phyloP scores from a whole-genome alignment of 1,140 invertebrate species.

The Himalopsyche phryganea region DNA sequence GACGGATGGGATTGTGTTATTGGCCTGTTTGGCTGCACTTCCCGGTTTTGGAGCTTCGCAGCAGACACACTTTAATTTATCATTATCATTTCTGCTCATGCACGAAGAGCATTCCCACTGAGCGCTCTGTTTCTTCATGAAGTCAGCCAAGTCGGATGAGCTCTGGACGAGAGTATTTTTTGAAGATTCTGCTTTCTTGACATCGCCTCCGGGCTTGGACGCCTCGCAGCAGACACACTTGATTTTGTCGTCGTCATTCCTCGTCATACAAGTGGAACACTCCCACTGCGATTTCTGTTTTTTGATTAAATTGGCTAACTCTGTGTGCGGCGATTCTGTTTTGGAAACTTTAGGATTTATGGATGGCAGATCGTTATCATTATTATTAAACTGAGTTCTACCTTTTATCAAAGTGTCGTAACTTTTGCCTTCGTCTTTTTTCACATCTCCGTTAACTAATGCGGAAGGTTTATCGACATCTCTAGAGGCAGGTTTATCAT shows the following conservation, averaged over 20 bases:
- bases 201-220: conserved; percentile 47
- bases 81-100: conserved; percentile 60
- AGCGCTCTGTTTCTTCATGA: conserved; percentile 27
- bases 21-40: conserved; percentile 26
- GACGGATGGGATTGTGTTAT: conserved; percentile 28
- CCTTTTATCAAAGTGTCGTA: too few relatives aligned
- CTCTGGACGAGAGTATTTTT: too few relatives aligned
- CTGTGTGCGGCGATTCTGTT: too few relatives aligned
- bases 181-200: too few relatives aligned
- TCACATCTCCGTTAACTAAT: conserved; percentile 10
- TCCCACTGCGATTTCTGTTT: conserved; percentile 54
- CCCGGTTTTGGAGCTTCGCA: conserved; percentile 57
- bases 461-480: background rate
- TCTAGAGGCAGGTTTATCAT: conserved; percentile 4
- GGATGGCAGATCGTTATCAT: too few relatives aligned
- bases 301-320: conserved; percentile 30
- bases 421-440: background rate
- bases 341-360: too few relatives aligned
- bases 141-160: conserved; percentile 6
- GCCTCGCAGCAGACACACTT: conserved; percentile 65
- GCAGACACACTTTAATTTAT: conserved; percentile 58
- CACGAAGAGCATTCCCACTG: conserved; percentile 67
- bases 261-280: conserved; percentile 62
- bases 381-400: too few relatives aligned
- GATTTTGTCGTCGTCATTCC: conserved; percentile 55